Conservation (phyloP, 2,113 vertebrate species). For the Gavialis gangeticus region DNA sequence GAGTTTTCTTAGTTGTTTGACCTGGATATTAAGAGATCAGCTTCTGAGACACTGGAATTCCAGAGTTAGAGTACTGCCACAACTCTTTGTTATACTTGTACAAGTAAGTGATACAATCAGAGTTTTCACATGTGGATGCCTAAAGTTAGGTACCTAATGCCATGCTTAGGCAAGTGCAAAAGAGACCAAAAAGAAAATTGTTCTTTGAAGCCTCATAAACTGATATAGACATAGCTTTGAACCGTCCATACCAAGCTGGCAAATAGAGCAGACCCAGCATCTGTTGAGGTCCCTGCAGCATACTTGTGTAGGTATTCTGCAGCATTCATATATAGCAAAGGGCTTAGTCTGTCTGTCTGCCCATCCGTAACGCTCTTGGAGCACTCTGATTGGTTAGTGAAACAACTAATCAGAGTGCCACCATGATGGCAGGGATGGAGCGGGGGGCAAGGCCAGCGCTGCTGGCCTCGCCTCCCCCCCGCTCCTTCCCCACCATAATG, state of each 20-base stretch:
- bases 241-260: neutral
- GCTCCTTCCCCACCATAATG: no score
- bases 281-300: neutral
- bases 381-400: no score
- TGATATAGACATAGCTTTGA: neutral
- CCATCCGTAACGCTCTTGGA: no score
- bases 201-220: neutral
- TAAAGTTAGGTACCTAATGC: neutral
- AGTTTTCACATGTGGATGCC: neutral
- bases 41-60: neutral
- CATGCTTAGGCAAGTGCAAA: neutral
- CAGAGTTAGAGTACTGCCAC: neutral
- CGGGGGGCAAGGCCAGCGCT: no score
- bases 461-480: no score
- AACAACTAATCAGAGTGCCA: no score
- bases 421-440: no score
- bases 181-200: neutral
- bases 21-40: neutral
- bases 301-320: neutral
- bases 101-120: neutral
- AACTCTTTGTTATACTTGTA: neutral
- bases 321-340: neutral
- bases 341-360: no score
- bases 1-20: fast-evolving
- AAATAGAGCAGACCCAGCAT: neutral